These are phyloP conservation scores for Lethocerus indicus DNA, from an alignment of 1,140 invertebrate species.

Conservation along the genomic window DNA sequence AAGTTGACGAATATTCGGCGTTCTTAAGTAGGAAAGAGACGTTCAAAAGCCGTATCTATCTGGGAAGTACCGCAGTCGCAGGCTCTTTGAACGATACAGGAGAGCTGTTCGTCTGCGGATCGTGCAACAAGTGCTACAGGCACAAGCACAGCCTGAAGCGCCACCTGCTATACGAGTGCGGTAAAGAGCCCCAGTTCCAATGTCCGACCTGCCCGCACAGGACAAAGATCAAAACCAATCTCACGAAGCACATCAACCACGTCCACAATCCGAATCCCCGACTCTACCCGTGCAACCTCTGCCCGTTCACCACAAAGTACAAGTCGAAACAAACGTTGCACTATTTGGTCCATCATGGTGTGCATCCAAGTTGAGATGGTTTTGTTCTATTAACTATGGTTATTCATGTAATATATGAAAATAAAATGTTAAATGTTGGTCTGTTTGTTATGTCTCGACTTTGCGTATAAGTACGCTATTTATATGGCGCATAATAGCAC, in stretches of 20 bases:
- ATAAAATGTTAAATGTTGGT: too few species aligned
- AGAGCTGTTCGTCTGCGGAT: too few species aligned
- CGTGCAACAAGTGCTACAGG: constrained; percentile 23
- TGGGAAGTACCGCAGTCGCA: constrained; percentile 6
- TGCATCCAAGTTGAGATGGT: constrained; percentile 22
- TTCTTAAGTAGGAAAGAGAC: neutral
- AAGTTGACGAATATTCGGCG: neutral
- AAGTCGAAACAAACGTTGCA: constrained; percentile 5
- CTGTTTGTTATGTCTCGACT: constrained; percentile 14
- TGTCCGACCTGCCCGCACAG: constrained; percentile 31
- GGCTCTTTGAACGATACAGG: constrained; percentile 1
- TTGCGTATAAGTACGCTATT: too few species aligned
- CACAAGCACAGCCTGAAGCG: constrained; percentile 22
- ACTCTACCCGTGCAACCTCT: neutral
- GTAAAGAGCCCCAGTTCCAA: constrained; percentile 31
- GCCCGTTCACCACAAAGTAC: neutral
- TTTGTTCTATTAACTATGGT: too few species aligned
- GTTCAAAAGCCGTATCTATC: neutral
- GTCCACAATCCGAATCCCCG: constrained; percentile 5
- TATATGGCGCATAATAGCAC: too few species aligned
- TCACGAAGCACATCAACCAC: constrained; percentile 11
- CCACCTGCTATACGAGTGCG: constrained; percentile 19
- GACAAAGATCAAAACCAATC: constrained; percentile 13
- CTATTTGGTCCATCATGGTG: constrained; percentile 26
- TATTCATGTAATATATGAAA: too few species aligned